Base-by-base conservation (phyloP, 53 echinoderm and acorn worm species). In the Apostichopus leukothele region DNA sequence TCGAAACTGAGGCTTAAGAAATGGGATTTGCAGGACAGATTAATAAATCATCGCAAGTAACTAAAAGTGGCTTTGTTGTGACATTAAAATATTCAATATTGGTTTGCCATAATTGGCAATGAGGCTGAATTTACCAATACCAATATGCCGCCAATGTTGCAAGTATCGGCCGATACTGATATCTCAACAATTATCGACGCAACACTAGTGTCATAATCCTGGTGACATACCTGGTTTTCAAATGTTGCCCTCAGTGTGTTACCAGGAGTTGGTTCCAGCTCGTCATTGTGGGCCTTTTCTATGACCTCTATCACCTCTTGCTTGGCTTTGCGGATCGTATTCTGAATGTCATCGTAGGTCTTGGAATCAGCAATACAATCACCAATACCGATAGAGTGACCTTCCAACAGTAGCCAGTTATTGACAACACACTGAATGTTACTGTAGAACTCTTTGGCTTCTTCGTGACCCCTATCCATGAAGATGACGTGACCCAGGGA, bases 251-350 rank as follows among this genome's bases (percentile, higher is more conserved):
- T 92, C 83, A 99, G 94, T 22, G 99, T 96, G 92, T 99, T 99
- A 84, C 99, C 99, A 7, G 99, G 99, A 13, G 99, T 99, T 5
- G 99, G 99, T 74, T 96, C 96, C 89, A 99, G 74, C 6, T 99
- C 96, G 51, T 99, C 96, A 25, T 99, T 96, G 88, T 99, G 99
- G 60, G 99, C 99, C 87, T 99, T 99, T 92, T 99, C 99, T 10
- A 99, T 99, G 66, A 99, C 96, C 51, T 99, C 96, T 80, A 99
- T 96, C 89, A 99, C 99, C 57, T 99, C 99, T 77, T 94, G 93
- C 76, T 99, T 99, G 87, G 99, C 99, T 25, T 96, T 99, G 52
- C 89, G 88, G 91, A 99, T 99, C 13, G 99, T 99, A 89, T 92
- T 93, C 91, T 99, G 99, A 51, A 99, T 99, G 90, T 99, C 99